phyloP scores from a whole-genome alignment of 2,888 invertebrate genomes.

The Drosophila robusta region DNA sequence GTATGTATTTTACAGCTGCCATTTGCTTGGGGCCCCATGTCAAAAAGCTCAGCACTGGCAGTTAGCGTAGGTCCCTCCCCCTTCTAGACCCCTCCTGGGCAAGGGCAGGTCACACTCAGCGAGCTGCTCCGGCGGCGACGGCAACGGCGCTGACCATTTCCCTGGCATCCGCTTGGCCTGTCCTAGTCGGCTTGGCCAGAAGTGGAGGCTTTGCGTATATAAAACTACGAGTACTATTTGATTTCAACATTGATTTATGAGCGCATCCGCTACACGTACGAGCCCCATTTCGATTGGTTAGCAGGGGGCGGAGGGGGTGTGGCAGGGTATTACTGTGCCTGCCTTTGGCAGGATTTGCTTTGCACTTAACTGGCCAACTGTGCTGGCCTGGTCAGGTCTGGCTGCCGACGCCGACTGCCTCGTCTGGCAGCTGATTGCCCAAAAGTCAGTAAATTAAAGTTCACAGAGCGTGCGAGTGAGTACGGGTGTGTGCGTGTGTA shows the following conservation, averaged over 20 bases:
- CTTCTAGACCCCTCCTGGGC: background rate
- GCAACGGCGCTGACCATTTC: slow-evolving; percentile 66
- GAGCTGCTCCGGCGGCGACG: slow-evolving; percentile 32
- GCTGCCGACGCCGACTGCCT: slow-evolving; percentile 2
- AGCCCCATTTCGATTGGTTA: slow-evolving; percentile 50
- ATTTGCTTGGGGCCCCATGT: slow-evolving; percentile 62
- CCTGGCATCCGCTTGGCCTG: slow-evolving; percentile 62
- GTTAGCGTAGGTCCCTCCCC: background rate
- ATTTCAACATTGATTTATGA: slow-evolving; percentile 80
- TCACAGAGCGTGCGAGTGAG: slow-evolving; percentile 40
- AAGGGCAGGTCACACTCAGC: slow-evolving; percentile 34
- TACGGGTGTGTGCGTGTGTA: slow-evolving; percentile 12
- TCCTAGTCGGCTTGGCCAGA: slow-evolving; percentile 21
- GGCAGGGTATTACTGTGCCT: slow-evolving; percentile 30
- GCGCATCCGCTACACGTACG: slow-evolving; percentile 76
- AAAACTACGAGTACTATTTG: slow-evolving; percentile 76
- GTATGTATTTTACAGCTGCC: slow-evolving; percentile 48
- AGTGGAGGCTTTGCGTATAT: slow-evolving; percentile 25
- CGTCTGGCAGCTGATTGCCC: slow-evolving; percentile 77
- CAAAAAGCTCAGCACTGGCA: slow-evolving; percentile 48
- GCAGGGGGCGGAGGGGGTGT: background rate
- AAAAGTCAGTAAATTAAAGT: slow-evolving; percentile 78
- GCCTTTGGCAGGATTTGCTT: slow-evolving; percentile 77
- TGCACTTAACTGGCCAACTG: slow-evolving; percentile 58
- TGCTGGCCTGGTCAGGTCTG: slow-evolving; percentile 14